phyloP scores from a whole-genome alignment of 2,797 vertebrate genomes.

The Gorsachius magnificus region DNA sequence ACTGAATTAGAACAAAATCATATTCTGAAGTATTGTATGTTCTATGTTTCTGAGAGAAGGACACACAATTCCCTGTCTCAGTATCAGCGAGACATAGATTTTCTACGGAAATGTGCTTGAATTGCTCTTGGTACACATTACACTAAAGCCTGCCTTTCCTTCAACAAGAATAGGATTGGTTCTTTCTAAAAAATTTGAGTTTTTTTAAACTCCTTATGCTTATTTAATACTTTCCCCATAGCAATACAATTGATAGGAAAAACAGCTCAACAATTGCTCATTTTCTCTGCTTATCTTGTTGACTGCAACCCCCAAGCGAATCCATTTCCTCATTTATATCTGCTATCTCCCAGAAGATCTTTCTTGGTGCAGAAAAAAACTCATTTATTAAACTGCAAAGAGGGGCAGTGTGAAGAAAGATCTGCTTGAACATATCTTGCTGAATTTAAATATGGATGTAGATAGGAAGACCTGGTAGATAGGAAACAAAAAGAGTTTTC shows the following conservation, averaged over 20 bases:
- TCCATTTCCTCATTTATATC: slow-evolving; percentile 24
- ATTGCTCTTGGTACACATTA: background rate
- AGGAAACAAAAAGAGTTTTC: background rate
- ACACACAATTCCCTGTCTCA: background rate
- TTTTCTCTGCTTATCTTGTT: slow-evolving; percentile 27
- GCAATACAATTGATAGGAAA: background rate
- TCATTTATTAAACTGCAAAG: slow-evolving; percentile 23
- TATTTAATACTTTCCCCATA: slow-evolving; percentile 25
- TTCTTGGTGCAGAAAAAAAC: background rate
- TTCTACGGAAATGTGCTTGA: background rate
- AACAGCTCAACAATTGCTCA: background rate
- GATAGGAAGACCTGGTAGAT: background rate
- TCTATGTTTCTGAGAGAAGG: background rate
- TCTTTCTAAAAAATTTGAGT: background rate
- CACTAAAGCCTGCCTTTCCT: background rate
- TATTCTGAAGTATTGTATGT: background rate
- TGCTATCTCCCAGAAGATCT: background rate
- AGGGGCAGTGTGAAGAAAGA: background rate
- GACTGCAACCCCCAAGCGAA: background rate
- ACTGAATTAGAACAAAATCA: background rate
- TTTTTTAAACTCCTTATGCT: background rate
- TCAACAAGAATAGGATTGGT: background rate
- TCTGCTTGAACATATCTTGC: background rate
- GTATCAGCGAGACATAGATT: background rate
- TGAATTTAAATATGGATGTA: background rate